Conservation (phyloP, 2,888 invertebrate genomes). For the Heliconius hortense region DNA sequence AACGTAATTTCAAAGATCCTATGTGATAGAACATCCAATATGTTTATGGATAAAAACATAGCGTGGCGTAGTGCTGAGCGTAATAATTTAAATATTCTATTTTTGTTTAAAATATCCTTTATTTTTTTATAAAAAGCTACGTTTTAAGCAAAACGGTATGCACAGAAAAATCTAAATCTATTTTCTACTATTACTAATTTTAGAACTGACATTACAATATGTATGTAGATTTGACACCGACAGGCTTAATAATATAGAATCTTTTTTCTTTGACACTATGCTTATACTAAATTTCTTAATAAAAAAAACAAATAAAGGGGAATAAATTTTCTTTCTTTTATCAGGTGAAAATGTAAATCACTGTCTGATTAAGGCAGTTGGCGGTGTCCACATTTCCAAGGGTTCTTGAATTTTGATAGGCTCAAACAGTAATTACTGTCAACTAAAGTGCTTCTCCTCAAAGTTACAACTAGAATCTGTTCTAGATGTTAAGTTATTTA, state of each 20-base stretch:
- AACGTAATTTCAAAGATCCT: no score
- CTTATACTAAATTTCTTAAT: background rate
- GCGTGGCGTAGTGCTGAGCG: no score
- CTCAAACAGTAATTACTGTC: conserved; percentile 17
- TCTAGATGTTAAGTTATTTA: conserved; percentile 7
- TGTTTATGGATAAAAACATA: no score
- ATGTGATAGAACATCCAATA: no score
- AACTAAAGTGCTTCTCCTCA: background rate
- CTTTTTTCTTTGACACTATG: background rate
- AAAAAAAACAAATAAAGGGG: background rate
- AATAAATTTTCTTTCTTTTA: conserved; percentile 5
- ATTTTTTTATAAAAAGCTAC: no score
- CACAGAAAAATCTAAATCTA: background rate
- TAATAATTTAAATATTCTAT: no score
- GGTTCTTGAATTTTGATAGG: conserved; percentile 4
- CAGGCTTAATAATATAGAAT: background rate
- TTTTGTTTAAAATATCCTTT: no score
- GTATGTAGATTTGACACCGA: background rate
- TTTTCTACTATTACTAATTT: background rate
- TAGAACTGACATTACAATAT: background rate
- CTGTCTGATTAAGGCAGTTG: conserved; percentile 12
- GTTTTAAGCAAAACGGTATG: background rate
- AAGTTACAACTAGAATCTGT: background rate
- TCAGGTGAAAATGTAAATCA: conserved; percentile 25
- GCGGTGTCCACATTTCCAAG: conserved; percentile 11